Percentiles rank a stretch among this genome's conserved stretches.
These are phyloP conservation scores for Brachyptera putata DNA, from an alignment of 2,888 invertebrate genomes.

Conservation along the genomic window DNA sequence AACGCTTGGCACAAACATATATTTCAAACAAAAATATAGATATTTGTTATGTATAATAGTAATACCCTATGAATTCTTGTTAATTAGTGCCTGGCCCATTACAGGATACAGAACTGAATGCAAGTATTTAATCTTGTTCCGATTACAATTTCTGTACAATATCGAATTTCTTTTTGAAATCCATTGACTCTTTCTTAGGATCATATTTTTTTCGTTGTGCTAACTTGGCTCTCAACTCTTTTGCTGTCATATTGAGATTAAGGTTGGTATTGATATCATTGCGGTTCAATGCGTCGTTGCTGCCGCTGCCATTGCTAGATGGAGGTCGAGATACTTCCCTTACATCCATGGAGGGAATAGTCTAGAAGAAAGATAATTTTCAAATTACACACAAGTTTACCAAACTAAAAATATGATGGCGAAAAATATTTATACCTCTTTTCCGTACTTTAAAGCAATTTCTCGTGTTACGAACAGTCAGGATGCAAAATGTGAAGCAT, in stretches of 20 bases:
- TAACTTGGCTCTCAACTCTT: conserved; percentile 81
- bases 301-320: conserved; percentile 19
- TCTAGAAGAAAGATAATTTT: background rate
- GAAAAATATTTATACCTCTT: too few species aligned
- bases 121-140: background rate
- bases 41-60: too few species aligned
- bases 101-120: too few species aligned
- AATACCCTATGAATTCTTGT: too few species aligned
- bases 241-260: conserved; percentile 87
- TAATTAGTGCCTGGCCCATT: too few species aligned
- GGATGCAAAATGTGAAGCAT: too few species aligned
- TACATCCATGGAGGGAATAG: background rate
- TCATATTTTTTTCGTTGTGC: conserved; percentile 84
- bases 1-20: too few species aligned
- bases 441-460: too few species aligned
- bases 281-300: conserved; percentile 18
- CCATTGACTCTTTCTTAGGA: conserved; percentile 85
- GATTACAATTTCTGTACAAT: conserved; percentile 84
- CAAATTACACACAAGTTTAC: too few species aligned
- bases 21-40: too few species aligned
- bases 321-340: background rate
- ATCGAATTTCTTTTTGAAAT: conserved; percentile 89
- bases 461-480: too few species aligned
- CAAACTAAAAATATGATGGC: too few species aligned
- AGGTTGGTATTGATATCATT: conserved; percentile 43